A percentile compares a stretch with the other conserved stretches of the same genome.
These are phyloP conservation scores for Spea bombifrons DNA, from an alignment of 2,113 vertebrate species.

Conservation along the genomic window DNA sequence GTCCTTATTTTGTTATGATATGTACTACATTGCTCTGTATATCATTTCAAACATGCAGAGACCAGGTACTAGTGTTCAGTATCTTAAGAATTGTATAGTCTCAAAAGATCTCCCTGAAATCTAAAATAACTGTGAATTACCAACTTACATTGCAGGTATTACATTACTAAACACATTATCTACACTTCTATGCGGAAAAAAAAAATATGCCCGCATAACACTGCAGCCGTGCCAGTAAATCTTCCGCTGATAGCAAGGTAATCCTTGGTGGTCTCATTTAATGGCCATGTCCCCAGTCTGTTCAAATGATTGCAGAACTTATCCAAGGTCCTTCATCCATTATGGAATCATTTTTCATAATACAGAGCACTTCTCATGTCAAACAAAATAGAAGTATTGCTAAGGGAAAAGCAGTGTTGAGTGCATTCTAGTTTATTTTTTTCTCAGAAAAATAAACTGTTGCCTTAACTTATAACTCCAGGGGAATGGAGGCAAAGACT, in stretches of 20 bases:
- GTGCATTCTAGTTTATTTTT: constrained; percentile 84
- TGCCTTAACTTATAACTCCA: constrained; percentile 88
- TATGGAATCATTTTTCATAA: constrained; percentile 85
- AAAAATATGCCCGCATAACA: constrained; percentile 3
- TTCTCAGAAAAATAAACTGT: constrained; percentile 87
- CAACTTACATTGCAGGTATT: not conserved
- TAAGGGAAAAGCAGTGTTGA: constrained; percentile 62
- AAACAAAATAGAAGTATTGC: constrained; percentile 81
- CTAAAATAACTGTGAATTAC: constrained; percentile 2
- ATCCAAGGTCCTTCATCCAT: constrained; percentile 72
- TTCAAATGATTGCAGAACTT: constrained; percentile 63
- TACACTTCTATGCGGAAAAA: not conserved
- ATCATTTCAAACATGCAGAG: not conserved
- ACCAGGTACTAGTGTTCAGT: not conserved
- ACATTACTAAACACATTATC: not conserved
- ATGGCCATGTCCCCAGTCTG: constrained; percentile 61
- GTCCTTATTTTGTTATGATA: not conserved
- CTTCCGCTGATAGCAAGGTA: constrained; percentile 50
- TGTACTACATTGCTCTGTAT: not conserved
- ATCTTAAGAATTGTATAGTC: not conserved
- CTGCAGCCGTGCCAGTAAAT: constrained; percentile 23
- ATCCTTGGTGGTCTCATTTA: constrained; percentile 68
- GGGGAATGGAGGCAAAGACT: constrained; percentile 79
- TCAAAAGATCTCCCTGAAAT: not conserved
- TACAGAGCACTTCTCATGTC: constrained; percentile 76